Base-by-base conservation (phyloP, 1,140 invertebrate species). In the Apis dorsata region DNA sequence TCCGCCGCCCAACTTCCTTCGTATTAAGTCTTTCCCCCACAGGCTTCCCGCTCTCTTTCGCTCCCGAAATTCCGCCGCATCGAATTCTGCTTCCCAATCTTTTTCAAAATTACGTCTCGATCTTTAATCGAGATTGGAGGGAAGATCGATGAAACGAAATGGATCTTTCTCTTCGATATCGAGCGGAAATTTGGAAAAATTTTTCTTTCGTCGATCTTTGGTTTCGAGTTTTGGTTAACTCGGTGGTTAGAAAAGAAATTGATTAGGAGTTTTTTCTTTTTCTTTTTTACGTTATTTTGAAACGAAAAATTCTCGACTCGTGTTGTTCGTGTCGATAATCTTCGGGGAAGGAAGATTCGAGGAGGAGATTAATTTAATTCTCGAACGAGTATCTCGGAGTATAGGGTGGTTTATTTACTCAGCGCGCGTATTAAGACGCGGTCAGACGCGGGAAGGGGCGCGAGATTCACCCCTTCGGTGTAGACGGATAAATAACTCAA, bases 381-480 rank as follows among this genome's bases (percentile, higher is more conserved):
- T 77, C 73, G 49, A 80, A 80, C 24, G 62, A 81, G 34, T 74
- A 44, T n/a, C 63, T 70, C 0, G 3, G 28, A 57, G 21, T 21
- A 8, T 7, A 49, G 65, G 63, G 28, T 49, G 85, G 83, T 90
- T 91, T 91, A 91, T 91, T 90, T 91, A 90, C 85, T 88, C 85
- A 81, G 87, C 53, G 88, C 83, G 86, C 73, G 81, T 90, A 91
- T 91, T 90, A 91, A 91, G 85, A 91, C 84, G 88, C 85, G 89
- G 89, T 91, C 73, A 85, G 83, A 82, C 34, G 34, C 51, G 66
- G 77, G 66, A n/a, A 86, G 62, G 83, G 74, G 87, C 72, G 77
- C 72, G 77, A 84, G 84, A 88, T 86, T 89, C 81, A 88, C 79
- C 88, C 86, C 81, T 75, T 68, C 53, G 53, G 77, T 66, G 82